Conservation (phyloP, 2,797 vertebrate genomes). For the Pangasius macronema region DNA sequence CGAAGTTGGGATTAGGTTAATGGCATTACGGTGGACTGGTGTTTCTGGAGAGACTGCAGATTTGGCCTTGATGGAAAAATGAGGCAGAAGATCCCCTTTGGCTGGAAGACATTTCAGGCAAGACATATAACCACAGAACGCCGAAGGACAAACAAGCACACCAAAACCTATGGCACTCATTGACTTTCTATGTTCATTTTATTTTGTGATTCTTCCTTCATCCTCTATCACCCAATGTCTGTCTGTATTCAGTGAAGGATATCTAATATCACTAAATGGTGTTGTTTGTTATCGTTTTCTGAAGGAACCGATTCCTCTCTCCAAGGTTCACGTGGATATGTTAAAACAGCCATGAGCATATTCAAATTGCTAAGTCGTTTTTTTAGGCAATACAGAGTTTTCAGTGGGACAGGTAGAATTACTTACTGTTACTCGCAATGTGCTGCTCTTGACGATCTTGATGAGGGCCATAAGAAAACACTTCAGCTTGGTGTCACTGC, state of each 20-base stretch:
- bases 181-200: slow-evolving; percentile 36
- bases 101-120: background rate
- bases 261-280: slow-evolving; percentile 21
- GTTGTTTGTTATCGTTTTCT: slow-evolving; percentile 17
- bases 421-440: background rate
- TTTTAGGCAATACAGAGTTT: background rate
- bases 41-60: slow-evolving; percentile 22
- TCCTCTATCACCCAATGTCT: slow-evolving; percentile 16
- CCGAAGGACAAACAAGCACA: slow-evolving; percentile 60
- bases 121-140: background rate
- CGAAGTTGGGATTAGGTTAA: slow-evolving; percentile 10
- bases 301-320: slow-evolving; percentile 22
- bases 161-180: slow-evolving; percentile 63
- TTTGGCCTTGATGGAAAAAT: slow-evolving; percentile 22
- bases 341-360: background rate
- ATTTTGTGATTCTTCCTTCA: slow-evolving; percentile 19
- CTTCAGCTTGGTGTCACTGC: background rate
- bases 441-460: slow-evolving; percentile 16
- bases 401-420: background rate
- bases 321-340: background rate
- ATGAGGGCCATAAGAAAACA: background rate
- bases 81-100: background rate
- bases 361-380: background rate
- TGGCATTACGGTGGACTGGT: slow-evolving; percentile 31
- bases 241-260: slow-evolving; percentile 34